Conservation (phyloP, 2,113 vertebrate species). For the Felis catus region DNA sequence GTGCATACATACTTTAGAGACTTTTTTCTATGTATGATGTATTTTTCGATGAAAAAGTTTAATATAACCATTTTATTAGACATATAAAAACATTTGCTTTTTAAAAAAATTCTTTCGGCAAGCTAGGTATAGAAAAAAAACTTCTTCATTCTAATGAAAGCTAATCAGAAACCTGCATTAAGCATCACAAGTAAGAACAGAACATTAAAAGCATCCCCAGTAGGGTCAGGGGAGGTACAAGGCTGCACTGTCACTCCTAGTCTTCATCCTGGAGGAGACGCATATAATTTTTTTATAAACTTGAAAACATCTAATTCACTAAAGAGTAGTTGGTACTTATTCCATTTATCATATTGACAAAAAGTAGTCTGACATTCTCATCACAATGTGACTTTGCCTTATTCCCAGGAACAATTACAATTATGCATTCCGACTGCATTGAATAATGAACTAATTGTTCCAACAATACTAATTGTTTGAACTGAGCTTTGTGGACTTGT, state of each 20-base stretch:
- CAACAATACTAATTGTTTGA: background rate
- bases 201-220: background rate
- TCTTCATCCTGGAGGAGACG: background rate
- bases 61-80: background rate
- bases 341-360: background rate
- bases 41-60: slow-evolving; percentile 5
- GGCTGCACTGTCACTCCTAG: background rate
- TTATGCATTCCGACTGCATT: background rate
- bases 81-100: background rate
- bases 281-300: background rate
- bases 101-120: background rate
- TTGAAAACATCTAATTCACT: background rate
- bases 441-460: background rate
- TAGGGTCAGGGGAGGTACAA: background rate
- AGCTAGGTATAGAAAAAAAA: background rate
- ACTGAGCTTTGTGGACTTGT: background rate
- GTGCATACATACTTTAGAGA: background rate
- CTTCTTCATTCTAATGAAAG: background rate
- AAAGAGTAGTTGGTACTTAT: background rate
- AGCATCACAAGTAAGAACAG: background rate
- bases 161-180: background rate
- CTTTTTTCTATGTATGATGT: background rate
- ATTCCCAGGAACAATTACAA: background rate
- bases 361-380: background rate
- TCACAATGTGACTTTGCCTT: background rate